Evolutionary conservation across 2,797 vertebrate genomes (phyloP), one percentile per base, ranked within the genome.

Genomic region (Pangasius macronema): DNA sequence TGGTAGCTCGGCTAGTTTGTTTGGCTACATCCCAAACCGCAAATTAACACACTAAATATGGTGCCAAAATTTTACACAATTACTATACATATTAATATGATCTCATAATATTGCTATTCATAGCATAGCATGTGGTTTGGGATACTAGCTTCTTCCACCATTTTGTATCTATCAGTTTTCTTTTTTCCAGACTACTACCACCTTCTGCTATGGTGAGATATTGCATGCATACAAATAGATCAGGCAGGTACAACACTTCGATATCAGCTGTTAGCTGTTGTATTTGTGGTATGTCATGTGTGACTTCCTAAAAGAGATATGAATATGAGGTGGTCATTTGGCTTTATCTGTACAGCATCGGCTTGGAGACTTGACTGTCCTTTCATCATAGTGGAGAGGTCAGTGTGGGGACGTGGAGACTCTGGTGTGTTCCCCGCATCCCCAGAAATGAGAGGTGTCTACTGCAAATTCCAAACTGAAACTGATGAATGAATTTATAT

Each of bases 401-500:
- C 46, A 46, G 46, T 46, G 46, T 46, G 46, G 46, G 46, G 46
- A 46, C 46, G 8, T 46, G 46, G 46, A 46, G 46, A 42, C 16
- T 33, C 61, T 68, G 46, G 46, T 53, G 63, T 53, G 63, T 67
- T 51, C 16, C 33, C 63, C 30, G 22, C 3, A 33, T 83, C 42
- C 9, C 33, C 33, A 61, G 6, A 13, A 24, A 27, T 27, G 36
- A 61, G 55, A 61, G 42, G 39, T 65, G 24, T 82, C 8, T 65
- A 20, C 39, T 16, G 4, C 27, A 82, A 65, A 46, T 10, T 46
- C 14, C 3, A 30, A 49, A 82, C 14, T 65, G 16, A n/a, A 81
- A 27, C 36, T 81, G 33, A 81, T 63, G 5, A 81, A 81, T 65
- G 24, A 49, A 63, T 77, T 77, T 76, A 33, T 85, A 20, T 24